A percentile compares a stretch with the other conserved stretches of the same genome.
These are phyloP conservation scores for Recurvirostra avosetta DNA, from an alignment of 2,113 vertebrate genomes.

Conservation along the genomic window DNA sequence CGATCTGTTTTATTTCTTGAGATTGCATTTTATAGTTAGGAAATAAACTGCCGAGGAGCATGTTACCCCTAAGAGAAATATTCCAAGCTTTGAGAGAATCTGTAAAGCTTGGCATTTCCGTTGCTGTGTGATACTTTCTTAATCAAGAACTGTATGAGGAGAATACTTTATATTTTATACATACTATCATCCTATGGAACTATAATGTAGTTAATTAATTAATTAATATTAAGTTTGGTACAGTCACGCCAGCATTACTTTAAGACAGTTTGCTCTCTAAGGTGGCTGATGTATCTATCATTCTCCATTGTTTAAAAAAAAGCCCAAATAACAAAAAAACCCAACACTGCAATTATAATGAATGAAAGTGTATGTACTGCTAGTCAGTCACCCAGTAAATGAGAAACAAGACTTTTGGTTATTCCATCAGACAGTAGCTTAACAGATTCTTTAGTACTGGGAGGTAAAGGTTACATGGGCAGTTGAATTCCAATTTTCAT, in stretches of 20 bases:
- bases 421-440: not conserved
- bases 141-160: not conserved
- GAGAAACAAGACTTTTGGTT: not conserved
- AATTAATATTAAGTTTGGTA: not conserved
- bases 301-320: not conserved
- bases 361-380: not conserved
- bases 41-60: not conserved
- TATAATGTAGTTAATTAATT: not conserved
- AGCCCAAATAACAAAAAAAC: not conserved
- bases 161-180: not conserved
- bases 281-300: not conserved
- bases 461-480: constrained; percentile 23
- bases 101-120: not conserved
- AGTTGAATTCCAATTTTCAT: constrained; percentile 48
- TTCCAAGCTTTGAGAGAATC: not conserved
- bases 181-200: not conserved
- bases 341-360: not conserved
- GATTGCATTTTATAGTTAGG: not conserved
- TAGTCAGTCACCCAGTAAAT: constrained; percentile 46
- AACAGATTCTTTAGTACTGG: not conserved
- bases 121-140: not conserved
- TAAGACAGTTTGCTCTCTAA: not conserved
- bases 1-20: not conserved
- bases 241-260: not conserved
- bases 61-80: not conserved